A percentile compares a stretch with the other conserved stretches of the same genome.
phyloP scores from a whole-genome alignment of 2,113 vertebrate species.

The Ceyx melanurus region DNA sequence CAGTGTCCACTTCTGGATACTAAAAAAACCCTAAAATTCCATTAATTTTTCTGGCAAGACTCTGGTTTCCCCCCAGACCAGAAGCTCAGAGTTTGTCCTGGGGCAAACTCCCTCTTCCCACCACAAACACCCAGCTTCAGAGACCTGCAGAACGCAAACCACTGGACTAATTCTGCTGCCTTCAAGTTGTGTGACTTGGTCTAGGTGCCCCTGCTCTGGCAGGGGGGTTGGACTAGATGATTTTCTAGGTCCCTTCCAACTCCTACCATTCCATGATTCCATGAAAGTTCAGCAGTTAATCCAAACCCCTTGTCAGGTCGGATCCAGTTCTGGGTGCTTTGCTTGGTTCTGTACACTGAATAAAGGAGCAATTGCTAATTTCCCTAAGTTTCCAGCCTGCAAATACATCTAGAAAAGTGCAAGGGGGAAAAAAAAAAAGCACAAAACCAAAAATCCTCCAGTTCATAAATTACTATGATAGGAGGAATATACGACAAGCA shows the following conservation, averaged over 20 bases:
- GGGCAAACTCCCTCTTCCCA: neutral
- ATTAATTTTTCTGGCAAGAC: neutral
- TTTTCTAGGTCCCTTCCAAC: no score
- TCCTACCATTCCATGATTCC: no score
- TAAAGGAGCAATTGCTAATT: conserved; percentile 30
- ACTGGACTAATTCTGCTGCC: neutral
- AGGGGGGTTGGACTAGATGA: no score
- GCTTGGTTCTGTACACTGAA: neutral
- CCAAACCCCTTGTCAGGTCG: neutral
- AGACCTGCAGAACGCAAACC: neutral
- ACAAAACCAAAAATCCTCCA: neutral
- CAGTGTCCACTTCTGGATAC: neutral
- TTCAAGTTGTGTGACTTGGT: neutral
- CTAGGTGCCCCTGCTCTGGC: no score
- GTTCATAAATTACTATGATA: conserved; percentile 59
- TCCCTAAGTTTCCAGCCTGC: neutral
- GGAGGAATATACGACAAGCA: conserved; percentile 31
- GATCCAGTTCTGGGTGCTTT: neutral
- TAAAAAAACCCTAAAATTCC: neutral
- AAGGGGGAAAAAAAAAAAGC: neutral
- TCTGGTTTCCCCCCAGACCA: neutral
- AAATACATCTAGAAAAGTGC: neutral
- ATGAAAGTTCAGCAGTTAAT: neutral
- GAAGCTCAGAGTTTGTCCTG: neutral
- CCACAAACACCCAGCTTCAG: neutral